Base-by-base conservation (phyloP, 2,113 vertebrate species). In the Suncus etruscus region DNA sequence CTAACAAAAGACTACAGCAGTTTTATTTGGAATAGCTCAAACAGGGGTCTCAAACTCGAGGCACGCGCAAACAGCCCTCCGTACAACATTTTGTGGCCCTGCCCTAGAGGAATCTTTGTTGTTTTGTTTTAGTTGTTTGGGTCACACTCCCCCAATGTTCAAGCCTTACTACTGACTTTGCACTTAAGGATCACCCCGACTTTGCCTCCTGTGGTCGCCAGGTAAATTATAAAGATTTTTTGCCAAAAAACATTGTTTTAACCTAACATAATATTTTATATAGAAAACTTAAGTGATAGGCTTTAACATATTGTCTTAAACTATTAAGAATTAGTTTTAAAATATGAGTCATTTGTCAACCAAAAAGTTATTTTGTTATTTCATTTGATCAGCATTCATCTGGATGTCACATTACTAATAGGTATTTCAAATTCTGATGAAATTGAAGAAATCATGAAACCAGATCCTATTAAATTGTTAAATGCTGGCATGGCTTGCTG, bases 391-490 rank as follows among this genome's bases (percentile, higher is more conserved):
- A 74, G 54, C 80, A 77, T 51, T 78, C 45, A 92, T 54, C 72
- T 75, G 58, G 54, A 50, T 47, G 27, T 93, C 51, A 86, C 51
- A 86, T 63, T 63, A 24, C 25, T 79, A 95, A 51, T 58, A 93
- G 5, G 48, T 29, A 89, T 11, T 93, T 91, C 31, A 96, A 90
- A 82, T 45, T 18, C 75, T 89, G 51, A 91, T 66, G 94, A n/a
- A 95, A 95, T 97, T 97, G 25, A 92, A n/a, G 61, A 91, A 50
- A 5, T 24, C 58, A 83, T 10, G 16, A 97, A 96, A 94, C 22
- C 7, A 94, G 84, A 93, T 50, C 27, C 68, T 84, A 27, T 25
- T 63, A 90, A 70, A 94, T 51, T 24, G 31, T 94, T 93, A 95
- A 96, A 96, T 95, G 32, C 0, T 80, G 76, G 10, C 58, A 88